Evolutionary conservation across 1,140 invertebrate species (phyloP).

Genomic region (Rhizoglyphus robini): DNA sequence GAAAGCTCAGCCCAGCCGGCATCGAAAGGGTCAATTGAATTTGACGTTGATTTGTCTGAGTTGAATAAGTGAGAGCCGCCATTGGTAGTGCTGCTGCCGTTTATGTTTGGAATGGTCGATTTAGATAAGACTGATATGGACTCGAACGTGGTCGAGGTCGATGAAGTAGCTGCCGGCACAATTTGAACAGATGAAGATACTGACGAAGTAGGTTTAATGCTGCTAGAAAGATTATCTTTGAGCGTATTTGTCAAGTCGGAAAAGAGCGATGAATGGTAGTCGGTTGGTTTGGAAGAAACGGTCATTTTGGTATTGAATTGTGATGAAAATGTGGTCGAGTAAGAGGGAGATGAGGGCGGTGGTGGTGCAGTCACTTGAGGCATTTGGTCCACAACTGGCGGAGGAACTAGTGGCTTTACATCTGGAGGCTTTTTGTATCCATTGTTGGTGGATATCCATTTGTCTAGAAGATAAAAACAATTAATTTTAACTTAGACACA

Average conservation of each 20-base stretch:
- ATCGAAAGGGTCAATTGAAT: constrained; percentile 62
- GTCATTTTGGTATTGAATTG: too few relatives aligned
- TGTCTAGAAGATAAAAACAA: not conserved
- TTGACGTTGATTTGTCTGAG: constrained; percentile 29
- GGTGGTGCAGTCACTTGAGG: constrained; percentile 8
- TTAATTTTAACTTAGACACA: not conserved
- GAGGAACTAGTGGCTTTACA: not conserved
- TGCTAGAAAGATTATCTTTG: constrained; percentile 47
- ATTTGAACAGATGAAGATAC: constrained; percentile 29
- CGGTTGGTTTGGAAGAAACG: not conserved
- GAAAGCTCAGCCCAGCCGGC: constrained; percentile 61
- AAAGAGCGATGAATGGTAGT: not conserved
- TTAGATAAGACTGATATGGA: too few relatives aligned
- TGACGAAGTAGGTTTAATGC: constrained; percentile 33
- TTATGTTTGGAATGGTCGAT: constrained; percentile 22
- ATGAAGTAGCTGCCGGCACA: constrained; percentile 26
- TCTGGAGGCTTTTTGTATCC: not conserved
- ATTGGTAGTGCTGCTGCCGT: constrained; percentile 21
- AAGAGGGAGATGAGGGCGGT: not conserved
- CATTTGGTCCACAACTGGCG: constrained; percentile 9
- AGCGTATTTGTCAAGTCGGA: not conserved
- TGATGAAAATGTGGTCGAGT: not conserved
- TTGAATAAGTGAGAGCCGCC: constrained; percentile 32
- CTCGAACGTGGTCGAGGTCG: too few relatives aligned
- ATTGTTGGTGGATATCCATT: not conserved